Base-by-base conservation (phyloP, 2,113 vertebrate species). In the Eptesicus fuscus region DNA sequence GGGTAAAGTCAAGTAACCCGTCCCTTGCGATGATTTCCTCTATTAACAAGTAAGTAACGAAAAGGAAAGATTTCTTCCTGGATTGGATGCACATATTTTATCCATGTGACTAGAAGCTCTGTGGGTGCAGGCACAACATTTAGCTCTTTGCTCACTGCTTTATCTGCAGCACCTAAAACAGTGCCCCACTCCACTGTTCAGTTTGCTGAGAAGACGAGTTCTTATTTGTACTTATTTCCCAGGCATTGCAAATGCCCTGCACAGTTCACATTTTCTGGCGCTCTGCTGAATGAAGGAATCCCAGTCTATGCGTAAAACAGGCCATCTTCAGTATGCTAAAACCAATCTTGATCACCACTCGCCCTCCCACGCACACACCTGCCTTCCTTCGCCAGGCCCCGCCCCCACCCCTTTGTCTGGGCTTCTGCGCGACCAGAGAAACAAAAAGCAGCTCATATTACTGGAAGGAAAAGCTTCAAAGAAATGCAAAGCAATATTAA, bases 361-460 rank as follows among this genome's bases (percentile, higher is more conserved):
- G n/a, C 30, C 42, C 20, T 92, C 67, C 32, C 59, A 69, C 83
- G 44, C 20, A 53, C 25, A 91, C 73, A 84, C 79, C 69, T 73
- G 88, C 93, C 83, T 84, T 47, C 84, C 88, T 71, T 40, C 76
- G 61, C 85, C 1, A 78, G 73, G 69, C 78, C 53, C 85, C 78
- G 11, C 74, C 53, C 51, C 40, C 56, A 8, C 53, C 85, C 49
- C 73, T 97, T 97, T 97, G 96, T 97, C 82, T 86, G 0, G 11
- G 95, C 47, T 95, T 94, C 90, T 59, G 40, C 35, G 35, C 80
- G 13, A 47, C 83, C 71, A 0, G 9, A 83, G 84, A 94, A 88
- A 96, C 83, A 94, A 96, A 88, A 92, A 88, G 44, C 51, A 0
- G 56, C 91, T 94, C 90, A 71, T 90, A 25, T 77, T 25, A 12